Evolutionary conservation across 2,113 vertebrate species (phyloP).

Genomic region (Carassius auratus): DNA sequence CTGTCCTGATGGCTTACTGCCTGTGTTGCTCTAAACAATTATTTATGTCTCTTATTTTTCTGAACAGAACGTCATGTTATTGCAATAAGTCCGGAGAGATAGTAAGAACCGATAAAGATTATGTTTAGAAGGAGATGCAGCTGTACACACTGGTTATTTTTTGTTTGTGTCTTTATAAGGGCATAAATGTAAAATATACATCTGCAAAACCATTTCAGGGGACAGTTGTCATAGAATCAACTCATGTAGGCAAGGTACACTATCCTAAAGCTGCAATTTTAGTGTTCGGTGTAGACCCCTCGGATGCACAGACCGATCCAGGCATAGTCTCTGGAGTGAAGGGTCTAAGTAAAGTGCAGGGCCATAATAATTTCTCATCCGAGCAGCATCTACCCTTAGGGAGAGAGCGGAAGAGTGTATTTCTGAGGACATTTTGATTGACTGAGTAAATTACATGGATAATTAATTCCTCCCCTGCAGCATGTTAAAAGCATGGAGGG

Average conservation of each 20-base stretch:
- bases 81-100: background rate
- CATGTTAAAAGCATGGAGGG: conserved; percentile 14
- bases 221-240: background rate
- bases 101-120: conserved; percentile 30
- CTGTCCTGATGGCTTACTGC: background rate
- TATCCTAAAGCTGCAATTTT: background rate
- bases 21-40: conserved; percentile 18
- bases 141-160: background rate
- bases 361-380: conserved; percentile 36
- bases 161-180: conserved; percentile 17
- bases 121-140: conserved; percentile 47
- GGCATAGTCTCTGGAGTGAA: background rate
- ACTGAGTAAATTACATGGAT: conserved; percentile 57
- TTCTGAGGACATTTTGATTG: conserved; percentile 46
- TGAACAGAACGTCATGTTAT: conserved; percentile 11
- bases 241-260: background rate
- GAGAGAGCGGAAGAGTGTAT: conserved; percentile 5
- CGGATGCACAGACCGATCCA: background rate
- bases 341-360: conserved; percentile 35
- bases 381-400: conserved; percentile 33
- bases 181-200: background rate
- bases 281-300: conserved; percentile 10
- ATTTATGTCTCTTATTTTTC: background rate
- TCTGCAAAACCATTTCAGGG: conserved; percentile 6
- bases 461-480: conserved; percentile 54